Evolutionary conservation across 2,888 invertebrate species (phyloP), one percentile per base, ranked within the genome.

Genomic region (Dinocampus coccinellae): DNA sequence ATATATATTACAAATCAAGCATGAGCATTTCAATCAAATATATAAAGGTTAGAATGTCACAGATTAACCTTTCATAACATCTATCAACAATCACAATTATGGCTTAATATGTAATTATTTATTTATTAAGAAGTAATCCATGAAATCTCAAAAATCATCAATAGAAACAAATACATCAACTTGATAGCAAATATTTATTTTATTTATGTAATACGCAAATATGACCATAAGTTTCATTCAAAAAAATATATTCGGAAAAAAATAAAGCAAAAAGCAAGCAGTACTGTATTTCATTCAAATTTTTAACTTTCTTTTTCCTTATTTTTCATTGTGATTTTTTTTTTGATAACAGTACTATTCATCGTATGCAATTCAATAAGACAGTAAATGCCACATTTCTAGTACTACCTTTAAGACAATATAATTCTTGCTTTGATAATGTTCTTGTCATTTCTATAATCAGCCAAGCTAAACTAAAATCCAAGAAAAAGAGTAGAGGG

Each of bases 231-330:
- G 26, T 55, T 55, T 26, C 20, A 52, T 34, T 20, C n/a, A 62
- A 16, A 42, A 60, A 34, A 47, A 64, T 4, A 29, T 4, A 29
- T 77, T 74, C 76, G 69, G 70, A 75, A 73, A 75, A 76, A 78
- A 83, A 81, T 83, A 83, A 83, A 85, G 86, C 85, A 81, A 81
- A 80, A 85, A 85, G 86, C 81, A 85, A 84, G 84, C 84, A 81
- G 82, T 81, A 73, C 76, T 77, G 83, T 82, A 16, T 73, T 52
- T 84, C 83, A 80, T 84, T 85, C 80, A 83, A 81, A 7, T 3
- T 3, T 47, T 16, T 1, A 47, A 7, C n/a, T 16, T 47, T 47
- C 7, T 16, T 79, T 76, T 81, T 81, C 82, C 75, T 78, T 77
- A 82, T 83, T 80, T 34, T 36, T 73, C 77, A 82, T 81, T 83